Percentiles rank a stretch among this genome's conserved stretches.
Conservation (phyloP, 2,113 vertebrate species). For the Rhynchomys soricoides region DNA sequence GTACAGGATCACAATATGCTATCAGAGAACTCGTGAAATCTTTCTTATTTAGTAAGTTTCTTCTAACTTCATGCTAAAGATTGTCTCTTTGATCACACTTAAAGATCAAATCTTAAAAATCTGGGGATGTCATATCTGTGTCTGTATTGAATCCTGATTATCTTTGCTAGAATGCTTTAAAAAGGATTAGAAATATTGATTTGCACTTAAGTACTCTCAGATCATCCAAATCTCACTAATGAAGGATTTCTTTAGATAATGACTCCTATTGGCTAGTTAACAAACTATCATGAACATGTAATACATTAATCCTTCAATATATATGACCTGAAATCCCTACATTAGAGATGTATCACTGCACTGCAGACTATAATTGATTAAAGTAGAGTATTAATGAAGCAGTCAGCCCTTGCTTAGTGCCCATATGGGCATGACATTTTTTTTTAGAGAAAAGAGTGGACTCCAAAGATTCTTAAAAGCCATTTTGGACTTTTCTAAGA, state of each 20-base stretch:
- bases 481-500: not conserved
- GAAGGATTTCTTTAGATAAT: conserved; percentile 66
- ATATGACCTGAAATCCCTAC: conserved; percentile 41
- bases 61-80: conserved; percentile 35
- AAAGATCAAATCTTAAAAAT: conserved; percentile 54
- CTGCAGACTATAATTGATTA: conserved; percentile 32
- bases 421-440: not conserved
- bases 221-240: conserved; percentile 70
- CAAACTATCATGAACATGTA: conserved; percentile 48
- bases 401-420: not conserved
- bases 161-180: conserved; percentile 52
- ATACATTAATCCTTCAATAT: conserved; percentile 59
- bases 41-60: conserved; percentile 22
- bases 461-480: not conserved
- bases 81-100: not conserved
- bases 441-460: not conserved
- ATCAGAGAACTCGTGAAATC: not conserved
- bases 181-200: conserved; percentile 75
- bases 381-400: conserved; percentile 15
- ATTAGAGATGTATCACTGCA: not conserved
- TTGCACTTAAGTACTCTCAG: conserved; percentile 72
- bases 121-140: conserved; percentile 38
- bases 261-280: conserved; percentile 57
- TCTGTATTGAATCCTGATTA: conserved; percentile 57
- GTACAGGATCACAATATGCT: not conserved